These are phyloP conservation scores for Tenodera sinensis DNA, from an alignment of 2,888 invertebrate genomes.

Conservation along the genomic window DNA sequence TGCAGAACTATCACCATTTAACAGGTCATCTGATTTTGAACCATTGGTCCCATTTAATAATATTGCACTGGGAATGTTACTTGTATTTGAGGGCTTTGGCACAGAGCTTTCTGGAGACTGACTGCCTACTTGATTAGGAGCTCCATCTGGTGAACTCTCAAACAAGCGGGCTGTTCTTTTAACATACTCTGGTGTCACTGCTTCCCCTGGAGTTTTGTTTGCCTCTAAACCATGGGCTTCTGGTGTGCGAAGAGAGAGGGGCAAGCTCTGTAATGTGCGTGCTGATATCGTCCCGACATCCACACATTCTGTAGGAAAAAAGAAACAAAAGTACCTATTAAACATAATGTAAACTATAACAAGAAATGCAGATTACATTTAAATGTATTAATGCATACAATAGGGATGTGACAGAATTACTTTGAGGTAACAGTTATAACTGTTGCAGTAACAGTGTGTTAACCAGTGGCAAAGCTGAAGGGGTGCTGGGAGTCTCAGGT, in stretches of 20 bases:
- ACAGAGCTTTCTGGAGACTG: not conserved
- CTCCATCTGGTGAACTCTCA: slow-evolving; percentile 27
- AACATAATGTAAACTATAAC: no score
- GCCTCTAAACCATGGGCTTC: slow-evolving; percentile 3
- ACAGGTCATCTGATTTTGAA: not conserved
- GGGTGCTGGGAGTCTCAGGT: no score
- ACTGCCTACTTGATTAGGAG: not conserved
- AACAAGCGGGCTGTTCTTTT: slow-evolving; percentile 42
- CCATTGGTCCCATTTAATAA: slow-evolving; percentile 11
- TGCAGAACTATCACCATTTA: slow-evolving; percentile 19
- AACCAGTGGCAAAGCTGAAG: no score
- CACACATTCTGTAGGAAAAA: slow-evolving; percentile 1
- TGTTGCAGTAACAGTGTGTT: no score
- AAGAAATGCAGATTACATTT: no score
- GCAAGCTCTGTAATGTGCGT: slow-evolving; percentile 50
- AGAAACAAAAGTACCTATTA: not conserved
- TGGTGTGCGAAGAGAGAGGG: slow-evolving; percentile 38
- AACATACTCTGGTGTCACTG: slow-evolving; percentile 42
- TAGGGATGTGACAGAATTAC: no score
- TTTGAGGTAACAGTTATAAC: no score
- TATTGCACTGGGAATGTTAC: not conserved
- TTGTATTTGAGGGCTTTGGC: not conserved
- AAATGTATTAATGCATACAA: no score
- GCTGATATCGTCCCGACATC: slow-evolving; percentile 43
- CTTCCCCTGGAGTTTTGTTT: slow-evolving; percentile 22